These are phyloP conservation scores for Drosophila kanekoi DNA, from an alignment of 2,888 invertebrate genomes.

Conservation along the genomic window DNA sequence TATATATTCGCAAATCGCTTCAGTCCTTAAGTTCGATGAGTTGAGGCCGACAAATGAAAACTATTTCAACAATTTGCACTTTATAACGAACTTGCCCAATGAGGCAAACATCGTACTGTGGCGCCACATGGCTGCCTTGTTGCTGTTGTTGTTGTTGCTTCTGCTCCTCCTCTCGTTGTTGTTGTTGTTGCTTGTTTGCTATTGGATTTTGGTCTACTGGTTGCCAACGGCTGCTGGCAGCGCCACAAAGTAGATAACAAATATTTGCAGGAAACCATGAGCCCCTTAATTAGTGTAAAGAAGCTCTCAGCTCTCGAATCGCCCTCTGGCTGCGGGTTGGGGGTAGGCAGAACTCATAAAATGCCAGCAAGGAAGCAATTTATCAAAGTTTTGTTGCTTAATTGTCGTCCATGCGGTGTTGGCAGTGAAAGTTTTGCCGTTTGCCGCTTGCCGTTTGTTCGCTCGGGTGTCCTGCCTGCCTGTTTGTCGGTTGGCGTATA, in stretches of 20 bases:
- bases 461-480: constrained; percentile 8
- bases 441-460: constrained; percentile 30
- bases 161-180: constrained; percentile 3
- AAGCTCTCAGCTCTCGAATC: constrained; percentile 51
- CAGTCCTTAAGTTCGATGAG: constrained; percentile 14
- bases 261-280: constrained; percentile 80
- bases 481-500: not conserved
- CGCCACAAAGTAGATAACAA: constrained; percentile 72
- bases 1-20: not conserved
- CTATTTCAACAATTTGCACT: constrained; percentile 71
- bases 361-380: constrained; percentile 79
- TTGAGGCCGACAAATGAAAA: constrained; percentile 58
- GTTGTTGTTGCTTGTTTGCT: constrained; percentile 48
- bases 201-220: constrained; percentile 66
- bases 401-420: constrained; percentile 77
- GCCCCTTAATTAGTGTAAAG: constrained; percentile 82
- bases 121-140: constrained; percentile 72
- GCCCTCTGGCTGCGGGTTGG: constrained; percentile 1
- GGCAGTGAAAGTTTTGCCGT: constrained; percentile 61
- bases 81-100: constrained; percentile 73
- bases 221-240: constrained; percentile 34
- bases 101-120: constrained; percentile 60
- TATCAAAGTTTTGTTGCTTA: constrained; percentile 82
- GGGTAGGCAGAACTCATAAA: constrained; percentile 60
- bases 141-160: constrained; percentile 62